Evolutionary conservation across 2,797 vertebrate genomes (phyloP).

Genomic region (Hyperoplus immaculatus): DNA sequence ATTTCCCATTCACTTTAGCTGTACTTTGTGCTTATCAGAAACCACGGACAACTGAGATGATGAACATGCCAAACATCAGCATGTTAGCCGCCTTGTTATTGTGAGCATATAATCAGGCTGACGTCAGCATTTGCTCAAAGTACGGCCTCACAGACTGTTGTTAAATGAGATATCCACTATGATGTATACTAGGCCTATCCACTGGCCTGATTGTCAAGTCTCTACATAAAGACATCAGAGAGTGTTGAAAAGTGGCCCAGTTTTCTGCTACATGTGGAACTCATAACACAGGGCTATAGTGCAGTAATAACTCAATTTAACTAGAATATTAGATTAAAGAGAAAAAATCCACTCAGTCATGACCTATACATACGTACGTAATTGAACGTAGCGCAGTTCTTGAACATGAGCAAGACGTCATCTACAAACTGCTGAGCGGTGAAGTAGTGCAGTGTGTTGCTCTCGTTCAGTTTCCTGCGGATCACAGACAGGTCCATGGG

Average conservation of each 20-base stretch:
- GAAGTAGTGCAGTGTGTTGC: conserved; percentile 90
- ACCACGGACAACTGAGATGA: background rate
- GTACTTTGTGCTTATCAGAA: background rate
- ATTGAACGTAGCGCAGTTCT: conserved; percentile 97
- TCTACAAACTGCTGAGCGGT: conserved; percentile 91
- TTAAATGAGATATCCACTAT: background rate
- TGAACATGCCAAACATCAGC: background rate
- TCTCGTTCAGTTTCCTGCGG: conserved; percentile 90
- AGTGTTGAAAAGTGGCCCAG: background rate
- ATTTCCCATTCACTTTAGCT: background rate
- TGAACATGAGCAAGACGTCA: conserved; percentile 96
- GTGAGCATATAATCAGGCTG: background rate
- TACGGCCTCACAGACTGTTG: too few species aligned
- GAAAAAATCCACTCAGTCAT: background rate
- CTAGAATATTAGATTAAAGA: conserved; percentile 31
- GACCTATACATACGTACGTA: conserved; percentile 87
- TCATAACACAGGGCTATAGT: background rate
- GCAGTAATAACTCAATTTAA: conserved; percentile 35
- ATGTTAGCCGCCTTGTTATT: background rate
- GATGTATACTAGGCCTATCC: background rate
- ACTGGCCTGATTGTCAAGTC: background rate
- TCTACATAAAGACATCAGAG: background rate
- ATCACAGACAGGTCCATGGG: conserved; percentile 95
- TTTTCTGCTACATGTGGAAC: conserved; percentile 26
- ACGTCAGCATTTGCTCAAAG: background rate